These are phyloP conservation scores for Agrotis exclamationis DNA, from an alignment of 2,888 invertebrate species.

Conservation along the genomic window DNA sequence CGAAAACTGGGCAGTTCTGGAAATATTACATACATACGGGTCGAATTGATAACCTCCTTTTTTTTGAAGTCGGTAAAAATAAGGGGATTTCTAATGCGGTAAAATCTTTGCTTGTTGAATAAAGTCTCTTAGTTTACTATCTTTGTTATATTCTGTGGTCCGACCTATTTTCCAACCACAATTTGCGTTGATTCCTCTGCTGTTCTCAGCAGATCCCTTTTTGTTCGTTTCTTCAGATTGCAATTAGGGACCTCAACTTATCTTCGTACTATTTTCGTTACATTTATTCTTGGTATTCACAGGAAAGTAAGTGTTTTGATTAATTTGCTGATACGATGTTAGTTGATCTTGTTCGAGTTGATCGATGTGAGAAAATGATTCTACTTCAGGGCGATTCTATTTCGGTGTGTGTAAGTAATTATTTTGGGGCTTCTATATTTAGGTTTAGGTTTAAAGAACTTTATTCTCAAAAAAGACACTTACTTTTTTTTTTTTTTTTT, in stretches of 20 bases:
- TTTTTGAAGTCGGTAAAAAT: too few species aligned
- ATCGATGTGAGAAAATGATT: constrained; percentile 33
- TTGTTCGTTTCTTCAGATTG: constrained; percentile 63
- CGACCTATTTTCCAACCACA: constrained; percentile 54
- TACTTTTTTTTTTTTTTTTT: too few species aligned
- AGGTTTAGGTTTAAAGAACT: too few species aligned
- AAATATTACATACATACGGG: too few species aligned
- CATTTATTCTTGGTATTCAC: constrained; percentile 33
- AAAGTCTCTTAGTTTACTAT: constrained; percentile 18
- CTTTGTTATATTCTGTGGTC: constrained; percentile 10
- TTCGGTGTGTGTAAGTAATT: constrained; percentile 24
- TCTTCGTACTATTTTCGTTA: constrained; percentile 58
- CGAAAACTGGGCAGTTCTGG: too few species aligned
- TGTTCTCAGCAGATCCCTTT: constrained; percentile 70
- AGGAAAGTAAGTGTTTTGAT: constrained; percentile 41
- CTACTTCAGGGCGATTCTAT: constrained; percentile 17
- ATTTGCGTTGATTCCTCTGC: constrained; percentile 65
- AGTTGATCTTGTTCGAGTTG: constrained; percentile 40
- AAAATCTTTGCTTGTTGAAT: constrained; percentile 14
- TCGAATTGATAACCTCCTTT: too few species aligned
- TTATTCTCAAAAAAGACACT: too few species aligned
- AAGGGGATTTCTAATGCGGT: not conserved
- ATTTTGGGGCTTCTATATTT: constrained; percentile 21
- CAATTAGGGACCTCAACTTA: constrained; percentile 70
- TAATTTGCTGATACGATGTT: constrained; percentile 26